A percentile compares a stretch with the other conserved stretches of the same genome.
These are phyloP conservation scores for Lepus timidus DNA, from an alignment of 2,113 vertebrate species.

Conservation along the genomic window DNA sequence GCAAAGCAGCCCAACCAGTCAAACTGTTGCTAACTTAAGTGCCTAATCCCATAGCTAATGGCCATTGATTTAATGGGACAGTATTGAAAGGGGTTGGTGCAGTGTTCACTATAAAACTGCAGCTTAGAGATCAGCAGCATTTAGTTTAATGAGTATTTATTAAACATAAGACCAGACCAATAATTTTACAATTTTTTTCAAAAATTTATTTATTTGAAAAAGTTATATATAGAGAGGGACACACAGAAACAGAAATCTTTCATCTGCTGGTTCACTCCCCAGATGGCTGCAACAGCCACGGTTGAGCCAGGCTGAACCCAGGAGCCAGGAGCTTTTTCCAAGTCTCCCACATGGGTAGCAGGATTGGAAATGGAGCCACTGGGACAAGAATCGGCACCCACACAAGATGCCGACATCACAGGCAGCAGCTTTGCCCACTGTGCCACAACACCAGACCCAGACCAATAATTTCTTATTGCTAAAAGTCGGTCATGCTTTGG, in stretches of 20 bases:
- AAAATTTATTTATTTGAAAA: too few relatives aligned
- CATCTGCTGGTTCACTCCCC: too few relatives aligned
- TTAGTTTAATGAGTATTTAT: background rate
- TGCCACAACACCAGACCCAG: background rate
- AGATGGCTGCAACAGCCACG: too few relatives aligned
- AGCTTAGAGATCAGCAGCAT: background rate
- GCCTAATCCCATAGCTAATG: background rate
- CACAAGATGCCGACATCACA: too few relatives aligned
- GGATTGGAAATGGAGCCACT: too few relatives aligned
- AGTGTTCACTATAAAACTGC: background rate
- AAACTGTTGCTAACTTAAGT: background rate
- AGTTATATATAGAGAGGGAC: too few relatives aligned
- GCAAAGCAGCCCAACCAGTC: background rate
- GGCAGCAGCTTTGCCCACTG: too few relatives aligned
- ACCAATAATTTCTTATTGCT: background rate
- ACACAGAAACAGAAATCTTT: too few relatives aligned
- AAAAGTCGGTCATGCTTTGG: background rate
- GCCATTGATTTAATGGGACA: background rate
- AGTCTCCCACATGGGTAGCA: too few relatives aligned
- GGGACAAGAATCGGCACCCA: too few relatives aligned
- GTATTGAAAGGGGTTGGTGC: background rate
- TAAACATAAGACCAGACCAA: background rate
- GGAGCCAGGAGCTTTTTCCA: too few relatives aligned
- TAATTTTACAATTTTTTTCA: background rate
- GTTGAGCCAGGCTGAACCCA: too few relatives aligned